Percentiles rank a stretch among this genome's conserved stretches.
Evolutionary conservation across 30 jellyfish, hydroid and myxozoan genomes (phyloP).

Genomic region (Chironex yamaguchii): DNA sequence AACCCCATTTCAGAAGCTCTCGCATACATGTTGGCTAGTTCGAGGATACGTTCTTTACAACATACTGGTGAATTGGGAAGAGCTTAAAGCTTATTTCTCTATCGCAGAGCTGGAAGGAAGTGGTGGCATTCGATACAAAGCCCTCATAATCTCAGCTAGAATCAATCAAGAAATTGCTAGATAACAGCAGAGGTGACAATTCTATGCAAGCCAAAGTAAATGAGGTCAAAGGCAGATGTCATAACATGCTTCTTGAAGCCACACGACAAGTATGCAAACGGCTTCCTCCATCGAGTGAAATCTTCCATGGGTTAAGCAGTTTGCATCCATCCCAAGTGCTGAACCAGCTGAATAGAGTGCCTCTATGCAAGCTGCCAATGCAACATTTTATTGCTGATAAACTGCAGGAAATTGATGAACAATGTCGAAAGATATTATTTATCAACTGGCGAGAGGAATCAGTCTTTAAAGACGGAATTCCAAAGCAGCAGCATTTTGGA

Average conservation of each 20-base stretch:
- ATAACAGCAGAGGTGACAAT: slow-evolving; percentile 4
- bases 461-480: too few species aligned
- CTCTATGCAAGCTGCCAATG: slow-evolving; percentile 18
- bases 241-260: slow-evolving; percentile 32
- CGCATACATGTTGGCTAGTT: slow-evolving; percentile 72
- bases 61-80: slow-evolving; percentile 66
- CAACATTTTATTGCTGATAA: slow-evolving; percentile 9
- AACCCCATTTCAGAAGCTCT: slow-evolving; percentile 69
- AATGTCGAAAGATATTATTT: slow-evolving; percentile 25
- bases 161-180: neutral
- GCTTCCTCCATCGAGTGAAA: slow-evolving; percentile 42
- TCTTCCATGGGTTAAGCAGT: slow-evolving; percentile 18
- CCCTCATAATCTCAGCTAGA: slow-evolving; percentile 50
- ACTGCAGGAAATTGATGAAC: slow-evolving; percentile 17
- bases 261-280: slow-evolving; percentile 27
- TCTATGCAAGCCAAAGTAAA: neutral
- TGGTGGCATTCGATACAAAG: slow-evolving; percentile 55
- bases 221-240: slow-evolving; percentile 43
- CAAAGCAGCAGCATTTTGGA: slow-evolving; percentile 68
- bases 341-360: slow-evolving; percentile 18
- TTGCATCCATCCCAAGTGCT: slow-evolving; percentile 35
- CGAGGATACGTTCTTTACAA: slow-evolving; percentile 71
- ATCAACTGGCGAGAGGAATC: slow-evolving; percentile 40
- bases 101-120: slow-evolving; percentile 56
- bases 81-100: slow-evolving; percentile 58